A percentile compares a stretch with the other conserved stretches of the same genome.
phyloP scores from a whole-genome alignment of 1,140 invertebrate genomes.

The Hycleus phaleratus region DNA sequence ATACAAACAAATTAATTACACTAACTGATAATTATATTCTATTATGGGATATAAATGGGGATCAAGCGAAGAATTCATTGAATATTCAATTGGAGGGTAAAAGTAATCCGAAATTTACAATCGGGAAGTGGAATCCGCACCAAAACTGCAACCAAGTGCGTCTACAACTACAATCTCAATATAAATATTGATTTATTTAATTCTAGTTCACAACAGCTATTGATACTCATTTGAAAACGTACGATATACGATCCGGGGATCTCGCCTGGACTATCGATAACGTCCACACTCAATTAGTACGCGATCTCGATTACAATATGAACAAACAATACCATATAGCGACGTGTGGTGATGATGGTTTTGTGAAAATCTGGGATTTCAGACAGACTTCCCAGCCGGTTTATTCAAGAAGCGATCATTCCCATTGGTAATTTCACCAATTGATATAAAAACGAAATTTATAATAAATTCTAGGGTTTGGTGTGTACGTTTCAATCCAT shows the following conservation, averaged over 20 bases:
- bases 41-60: slow-evolving; percentile 45
- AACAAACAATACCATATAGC: slow-evolving; percentile 92
- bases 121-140: slow-evolving; percentile 91
- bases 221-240: slow-evolving; percentile 77
- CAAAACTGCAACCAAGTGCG: slow-evolving; percentile 75
- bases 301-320: slow-evolving; percentile 94
- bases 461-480: slow-evolving; percentile 61
- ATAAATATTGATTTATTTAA: background rate
- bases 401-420: slow-evolving; percentile 79
- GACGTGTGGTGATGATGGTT: slow-evolving; percentile 92
- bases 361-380: slow-evolving; percentile 93
- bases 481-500: slow-evolving; percentile 89
- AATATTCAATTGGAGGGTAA: slow-evolving; percentile 51
- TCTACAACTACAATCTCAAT: background rate
- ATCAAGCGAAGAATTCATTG: slow-evolving; percentile 44
- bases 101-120: slow-evolving; percentile 66
- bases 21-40: slow-evolving; percentile 64
- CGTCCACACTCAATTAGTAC: slow-evolving; percentile 79
- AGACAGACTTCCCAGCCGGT: slow-evolving; percentile 71
- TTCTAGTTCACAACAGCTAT: slow-evolving; percentile 36
- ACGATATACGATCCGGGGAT: slow-evolving; percentile 70
- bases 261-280: slow-evolving; percentile 75
- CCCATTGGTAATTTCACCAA: slow-evolving; percentile 68
- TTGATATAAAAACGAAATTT: background rate
- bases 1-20: slow-evolving; percentile 58